A percentile compares a stretch with the other conserved stretches of the same genome.
phyloP scores from a whole-genome alignment of 2,113 vertebrate genomes.

The Mus pahari region DNA sequence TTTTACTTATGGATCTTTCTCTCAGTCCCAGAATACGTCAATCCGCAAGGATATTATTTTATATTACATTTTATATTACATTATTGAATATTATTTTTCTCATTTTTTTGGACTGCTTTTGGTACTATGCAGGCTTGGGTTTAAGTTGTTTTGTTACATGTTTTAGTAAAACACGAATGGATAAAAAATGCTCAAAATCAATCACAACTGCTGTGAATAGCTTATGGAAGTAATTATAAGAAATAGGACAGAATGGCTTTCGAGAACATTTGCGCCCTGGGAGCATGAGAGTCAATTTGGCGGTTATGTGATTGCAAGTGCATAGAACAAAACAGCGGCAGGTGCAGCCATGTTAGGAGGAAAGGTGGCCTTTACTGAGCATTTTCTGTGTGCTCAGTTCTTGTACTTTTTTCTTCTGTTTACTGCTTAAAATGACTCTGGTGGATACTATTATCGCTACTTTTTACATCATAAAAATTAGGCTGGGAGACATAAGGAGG shows the following conservation, averaged over 20 bases:
- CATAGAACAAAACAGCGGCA: conserved; percentile 34
- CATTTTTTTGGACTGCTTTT: background rate
- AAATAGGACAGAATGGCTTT: conserved; percentile 47
- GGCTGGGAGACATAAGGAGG: background rate
- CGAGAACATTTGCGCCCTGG: background rate
- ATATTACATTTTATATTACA: background rate
- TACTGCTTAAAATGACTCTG: conserved; percentile 11
- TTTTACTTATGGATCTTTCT: background rate
- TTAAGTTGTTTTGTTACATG: conserved; percentile 29
- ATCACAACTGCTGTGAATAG: conserved; percentile 32
- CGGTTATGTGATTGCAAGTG: background rate
- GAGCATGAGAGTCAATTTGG: too few species aligned
- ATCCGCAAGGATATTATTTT: conserved; percentile 4
- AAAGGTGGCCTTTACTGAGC: background rate
- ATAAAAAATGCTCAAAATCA: conserved; percentile 57
- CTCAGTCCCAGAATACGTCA: background rate
- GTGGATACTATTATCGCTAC: background rate
- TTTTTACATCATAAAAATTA: conserved; percentile 21
- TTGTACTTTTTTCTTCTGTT: conserved; percentile 35
- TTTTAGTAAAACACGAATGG: conserved; percentile 39
- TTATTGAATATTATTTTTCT: conserved; percentile 43
- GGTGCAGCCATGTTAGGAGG: background rate
- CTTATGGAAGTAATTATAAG: conserved; percentile 54
- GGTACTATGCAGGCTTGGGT: background rate
- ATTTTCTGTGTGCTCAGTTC: background rate